Evolutionary conservation across 2,113 vertebrate genomes (phyloP), one percentile per base, ranked within the genome.

Genomic region (Sakesphorus luctuosus): DNA sequence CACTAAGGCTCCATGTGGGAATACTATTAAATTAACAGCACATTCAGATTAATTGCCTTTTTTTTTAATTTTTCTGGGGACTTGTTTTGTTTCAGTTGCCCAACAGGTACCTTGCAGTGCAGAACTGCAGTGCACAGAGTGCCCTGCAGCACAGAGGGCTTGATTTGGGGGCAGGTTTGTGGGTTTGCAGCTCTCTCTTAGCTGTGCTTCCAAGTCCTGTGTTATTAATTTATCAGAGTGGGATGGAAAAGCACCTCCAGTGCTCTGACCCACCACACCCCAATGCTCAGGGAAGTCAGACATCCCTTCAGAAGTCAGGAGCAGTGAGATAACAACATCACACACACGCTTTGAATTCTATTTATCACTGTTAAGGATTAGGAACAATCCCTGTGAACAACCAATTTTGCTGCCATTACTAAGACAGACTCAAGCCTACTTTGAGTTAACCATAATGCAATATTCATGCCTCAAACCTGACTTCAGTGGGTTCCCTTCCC

Each of bases 1-100:
- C 73, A 84, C 56, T 86, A 59, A 90, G 44, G 68, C 25, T 92
- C 52, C 88, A 68, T 20, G 12, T n/a, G 79, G 88, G 76, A 88
- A 88, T 84, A 86, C 65, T 52, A 59, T 88, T 90, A 91, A 93
- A 97, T 93, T 97, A 94, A 93, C 73, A 93, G 61, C 90, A 90
- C 83, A 81, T 86, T 90, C 73, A 49, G 44, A 94, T 92, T 89
- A 92, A 90, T 80, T 80, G 67, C 40, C 3, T 2, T 7, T 71
- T 46, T 46, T 26, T 47, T 38, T 44, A 56, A 35, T 53, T 31
- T 5, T 3, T 31, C 63, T 38, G 3, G 6, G 5, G 29, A 55
- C 46, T 86, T 50, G 31, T 47, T 58, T 62, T 86, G 63, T 56
- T 46, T 28, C 44, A 63, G 76, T 72, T 91, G 80, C 65, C 62